Evolutionary conservation across 1,140 invertebrate genomes (phyloP).

Genomic region (Colletes latitarsis): DNA sequence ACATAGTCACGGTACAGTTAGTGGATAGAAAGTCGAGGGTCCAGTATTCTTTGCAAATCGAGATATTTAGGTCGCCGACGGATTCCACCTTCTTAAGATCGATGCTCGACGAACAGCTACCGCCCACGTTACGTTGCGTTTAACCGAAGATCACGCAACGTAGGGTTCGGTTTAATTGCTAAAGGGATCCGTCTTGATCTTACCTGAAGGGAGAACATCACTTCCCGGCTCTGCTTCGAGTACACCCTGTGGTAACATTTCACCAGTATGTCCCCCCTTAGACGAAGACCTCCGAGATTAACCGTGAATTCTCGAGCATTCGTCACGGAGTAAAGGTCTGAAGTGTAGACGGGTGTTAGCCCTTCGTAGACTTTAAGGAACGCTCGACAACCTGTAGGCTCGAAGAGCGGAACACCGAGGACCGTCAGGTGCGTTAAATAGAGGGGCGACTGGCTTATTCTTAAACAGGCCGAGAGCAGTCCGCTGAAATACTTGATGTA

Average conservation of each 20-base stretch:
- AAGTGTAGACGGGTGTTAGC: constrained; percentile 93
- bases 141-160: too few species aligned
- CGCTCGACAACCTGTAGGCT: constrained; percentile 87
- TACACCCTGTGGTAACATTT: constrained; percentile 91
- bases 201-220: constrained; percentile 80
- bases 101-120: too few species aligned
- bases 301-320: constrained; percentile 86
- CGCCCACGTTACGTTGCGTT: too few species aligned
- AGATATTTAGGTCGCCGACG: too few species aligned
- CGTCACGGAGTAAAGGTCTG: constrained; percentile 82
- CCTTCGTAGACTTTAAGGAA: constrained; percentile 93
- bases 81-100: too few species aligned
- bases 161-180: background rate
- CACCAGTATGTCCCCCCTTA: constrained; percentile 93
- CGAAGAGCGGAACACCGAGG: constrained; percentile 90
- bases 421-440: constrained; percentile 94
- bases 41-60: too few species aligned
- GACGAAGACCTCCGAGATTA: constrained; percentile 86
- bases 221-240: constrained; percentile 78
- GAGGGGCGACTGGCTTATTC: constrained; percentile 92
- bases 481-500: constrained; percentile 95
- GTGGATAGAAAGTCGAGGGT: too few species aligned
- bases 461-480: constrained; percentile 91
- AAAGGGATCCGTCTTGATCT: background rate
- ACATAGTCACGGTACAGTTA: too few species aligned